phyloP scores from a whole-genome alignment of 2,888 invertebrate genomes.

The Drosophila multiciliata region DNA sequence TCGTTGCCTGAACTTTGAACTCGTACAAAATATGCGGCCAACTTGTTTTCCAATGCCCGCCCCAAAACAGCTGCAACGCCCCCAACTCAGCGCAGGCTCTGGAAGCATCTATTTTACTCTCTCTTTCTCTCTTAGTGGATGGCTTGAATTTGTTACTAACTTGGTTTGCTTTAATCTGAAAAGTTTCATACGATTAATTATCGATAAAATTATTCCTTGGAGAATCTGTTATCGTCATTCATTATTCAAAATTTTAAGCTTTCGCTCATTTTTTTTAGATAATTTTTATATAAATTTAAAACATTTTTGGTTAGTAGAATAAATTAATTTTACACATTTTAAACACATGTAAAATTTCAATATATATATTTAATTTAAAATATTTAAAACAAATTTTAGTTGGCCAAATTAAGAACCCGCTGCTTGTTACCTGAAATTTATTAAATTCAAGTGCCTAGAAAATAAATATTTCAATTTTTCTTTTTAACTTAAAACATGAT shows the following conservation, averaged over 20 bases:
- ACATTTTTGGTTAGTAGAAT: neutral
- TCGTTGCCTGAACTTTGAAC: constrained; percentile 72
- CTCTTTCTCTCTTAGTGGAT: constrained; percentile 27
- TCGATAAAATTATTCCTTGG: neutral
- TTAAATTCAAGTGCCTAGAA: neutral
- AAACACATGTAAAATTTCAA: neutral
- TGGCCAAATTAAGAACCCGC: neutral
- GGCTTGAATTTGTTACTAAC: neutral
- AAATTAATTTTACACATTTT: neutral
- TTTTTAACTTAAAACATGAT: neutral
- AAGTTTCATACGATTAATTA: neutral
- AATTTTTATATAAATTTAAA: neutral
- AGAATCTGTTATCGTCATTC: neutral
- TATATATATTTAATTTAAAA: neutral
- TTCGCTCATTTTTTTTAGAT: neutral
- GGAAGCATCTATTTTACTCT: constrained; percentile 45
- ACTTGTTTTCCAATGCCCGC: constrained; percentile 70
- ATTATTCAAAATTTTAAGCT: neutral
- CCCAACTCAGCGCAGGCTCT: constrained; percentile 55
- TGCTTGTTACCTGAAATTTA: neutral
- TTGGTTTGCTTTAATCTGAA: neutral
- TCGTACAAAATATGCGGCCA: constrained; percentile 76
- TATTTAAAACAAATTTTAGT: neutral
- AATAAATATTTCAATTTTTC: neutral
- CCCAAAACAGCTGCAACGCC: constrained; percentile 71